Conservation (phyloP, 1,140 invertebrate species). For the Zelostemma sp. region DNA sequence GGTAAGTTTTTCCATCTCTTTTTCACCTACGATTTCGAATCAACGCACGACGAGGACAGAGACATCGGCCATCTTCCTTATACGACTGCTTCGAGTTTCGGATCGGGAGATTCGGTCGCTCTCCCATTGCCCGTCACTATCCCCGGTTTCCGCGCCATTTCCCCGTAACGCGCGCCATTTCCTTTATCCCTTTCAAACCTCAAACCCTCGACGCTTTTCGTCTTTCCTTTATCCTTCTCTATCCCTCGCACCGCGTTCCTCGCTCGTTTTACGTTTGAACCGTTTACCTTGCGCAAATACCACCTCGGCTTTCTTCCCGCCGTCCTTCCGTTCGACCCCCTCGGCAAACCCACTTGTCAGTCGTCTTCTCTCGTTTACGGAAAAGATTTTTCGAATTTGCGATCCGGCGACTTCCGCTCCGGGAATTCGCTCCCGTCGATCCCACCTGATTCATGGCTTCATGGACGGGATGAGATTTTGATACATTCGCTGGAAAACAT, state of each 20-base stretch:
- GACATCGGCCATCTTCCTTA: constrained; percentile 56
- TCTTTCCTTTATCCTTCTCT: constrained; percentile 31
- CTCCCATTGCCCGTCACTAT: constrained; percentile 68
- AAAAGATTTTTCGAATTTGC: constrained; percentile 60
- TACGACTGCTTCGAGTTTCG: constrained; percentile 61
- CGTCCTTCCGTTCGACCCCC: constrained; percentile 29
- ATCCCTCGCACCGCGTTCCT: constrained; percentile 40
- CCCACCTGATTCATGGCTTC: too few species aligned
- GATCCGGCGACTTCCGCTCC: constrained; percentile 47
- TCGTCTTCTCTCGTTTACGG: constrained; percentile 34
- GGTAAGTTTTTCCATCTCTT: constrained; percentile 53
- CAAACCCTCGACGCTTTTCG: constrained; percentile 36
- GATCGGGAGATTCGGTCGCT: constrained; percentile 60
- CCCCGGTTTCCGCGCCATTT: constrained; percentile 71
- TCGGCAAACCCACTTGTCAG: constrained; percentile 35
- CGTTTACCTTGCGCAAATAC: constrained; percentile 69
- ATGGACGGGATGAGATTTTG: too few species aligned
- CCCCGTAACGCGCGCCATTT: constrained; percentile 70
- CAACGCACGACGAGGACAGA: constrained; percentile 37
- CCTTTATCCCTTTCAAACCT: constrained; percentile 65
- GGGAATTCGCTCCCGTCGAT: too few species aligned
- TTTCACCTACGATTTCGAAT: constrained; percentile 56
- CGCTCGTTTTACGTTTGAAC: constrained; percentile 69
- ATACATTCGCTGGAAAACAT: too few species aligned
- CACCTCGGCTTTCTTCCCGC: constrained; percentile 53